Conservation (phyloP, 2,113 vertebrate species). For the Phasianus colchicus region DNA sequence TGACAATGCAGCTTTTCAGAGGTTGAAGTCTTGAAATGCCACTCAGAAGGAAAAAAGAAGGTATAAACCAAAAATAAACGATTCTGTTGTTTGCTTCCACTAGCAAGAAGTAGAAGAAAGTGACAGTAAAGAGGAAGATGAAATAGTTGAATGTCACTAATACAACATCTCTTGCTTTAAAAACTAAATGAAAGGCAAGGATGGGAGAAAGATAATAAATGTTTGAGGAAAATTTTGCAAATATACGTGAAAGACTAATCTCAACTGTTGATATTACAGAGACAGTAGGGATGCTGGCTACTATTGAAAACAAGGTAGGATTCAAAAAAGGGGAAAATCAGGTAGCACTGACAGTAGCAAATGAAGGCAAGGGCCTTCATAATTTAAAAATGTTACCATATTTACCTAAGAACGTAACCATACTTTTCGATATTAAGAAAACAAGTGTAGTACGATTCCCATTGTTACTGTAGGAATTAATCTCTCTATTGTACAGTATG, state of each 20-base stretch:
- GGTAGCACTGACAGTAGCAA: neutral
- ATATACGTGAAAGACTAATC: neutral
- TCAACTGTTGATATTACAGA: neutral
- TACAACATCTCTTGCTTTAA: neutral
- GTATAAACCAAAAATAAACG: neutral
- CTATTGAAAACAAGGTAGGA: neutral
- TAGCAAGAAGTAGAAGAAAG: neutral
- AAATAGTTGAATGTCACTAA: neutral
- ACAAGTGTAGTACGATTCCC: neutral
- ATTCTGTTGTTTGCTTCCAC: neutral
- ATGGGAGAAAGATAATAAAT: neutral
- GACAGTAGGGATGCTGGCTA: neutral
- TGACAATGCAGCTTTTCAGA: neutral
- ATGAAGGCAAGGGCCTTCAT: neutral
- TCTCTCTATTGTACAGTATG: neutral
- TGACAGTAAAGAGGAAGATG: neutral
- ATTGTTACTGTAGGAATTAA: neutral
- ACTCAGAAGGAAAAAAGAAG: neutral
- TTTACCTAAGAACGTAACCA: neutral
- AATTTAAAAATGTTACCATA: neutral
- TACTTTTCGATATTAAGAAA: neutral
- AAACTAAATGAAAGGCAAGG: neutral
- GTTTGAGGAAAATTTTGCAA: neutral
- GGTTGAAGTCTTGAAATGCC: neutral
- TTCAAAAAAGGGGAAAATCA: neutral